Evolutionary conservation across 1,140 invertebrate species (phyloP), one percentile per base, ranked within the genome.

Genomic region (Helicoverpa armigera): DNA sequence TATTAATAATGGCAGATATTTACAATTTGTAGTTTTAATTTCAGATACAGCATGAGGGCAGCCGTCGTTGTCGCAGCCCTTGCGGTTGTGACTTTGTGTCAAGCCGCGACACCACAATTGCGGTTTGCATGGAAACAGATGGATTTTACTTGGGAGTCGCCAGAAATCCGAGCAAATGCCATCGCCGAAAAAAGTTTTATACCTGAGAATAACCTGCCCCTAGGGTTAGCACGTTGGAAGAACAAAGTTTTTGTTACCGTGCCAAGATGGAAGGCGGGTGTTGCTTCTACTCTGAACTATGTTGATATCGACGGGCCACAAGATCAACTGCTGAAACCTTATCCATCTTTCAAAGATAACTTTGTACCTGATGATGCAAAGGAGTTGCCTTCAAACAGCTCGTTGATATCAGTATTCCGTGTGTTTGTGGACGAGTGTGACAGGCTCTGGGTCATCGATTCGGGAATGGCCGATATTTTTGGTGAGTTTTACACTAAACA

Each of bases 211-310:
- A 97, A 97, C 92, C 89, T 98, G 79, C 97, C 97, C 2, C 92
- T 97, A 14, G 97, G 97, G 29, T 73, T 98, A 72, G 97, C 96
- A 56, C 93, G 96, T 50, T 98, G 97, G 97, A 95, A 96, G 76
- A 96, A 98, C 89, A 98, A 97, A 95, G 85, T 98, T 58, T 98
- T 98, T 87, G 94, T 98, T 69, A 98, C 97, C 2, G 95, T 97
- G 7, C 97, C 97, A 53, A 96, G 96, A 92, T 98, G 97, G 97
- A 97, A 97, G 87, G 95, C 95, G 16, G 97, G 97, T 7, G 96
- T 97, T 1, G 96, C 96, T 1, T 96, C 97, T 9, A 96, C 96
- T n/a, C 92, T 98, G 12, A 97, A 97, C 89, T 97, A 97, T 85
- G 92, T 98, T 18, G 96, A 96, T 78, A 84, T 96, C 10, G 92